These are phyloP conservation scores for Nezara viridula DNA, from an alignment of 2,888 invertebrate species.

Conservation along the genomic window DNA sequence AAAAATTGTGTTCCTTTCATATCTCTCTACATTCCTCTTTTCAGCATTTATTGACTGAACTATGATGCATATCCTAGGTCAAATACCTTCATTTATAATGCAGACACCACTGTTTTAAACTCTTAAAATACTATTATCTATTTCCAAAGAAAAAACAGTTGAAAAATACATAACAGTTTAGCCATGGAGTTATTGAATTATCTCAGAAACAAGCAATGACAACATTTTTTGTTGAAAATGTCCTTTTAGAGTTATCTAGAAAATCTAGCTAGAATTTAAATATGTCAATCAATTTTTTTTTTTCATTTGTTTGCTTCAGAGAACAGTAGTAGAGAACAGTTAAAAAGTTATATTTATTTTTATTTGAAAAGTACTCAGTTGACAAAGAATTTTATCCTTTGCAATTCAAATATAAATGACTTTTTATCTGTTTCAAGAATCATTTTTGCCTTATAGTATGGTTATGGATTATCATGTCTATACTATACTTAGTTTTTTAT, in stretches of 20 bases:
- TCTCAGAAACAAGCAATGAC: too few relatives aligned
- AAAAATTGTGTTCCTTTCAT: too few relatives aligned
- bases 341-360: background rate
- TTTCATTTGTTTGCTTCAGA: background rate
- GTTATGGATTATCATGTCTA: too few relatives aligned
- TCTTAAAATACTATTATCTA: background rate
- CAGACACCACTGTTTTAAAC: background rate
- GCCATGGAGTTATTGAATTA: too few relatives aligned
- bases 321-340: background rate
- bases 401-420: background rate
- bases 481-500: too few relatives aligned
- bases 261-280: background rate
- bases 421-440: background rate
- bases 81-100: background rate
- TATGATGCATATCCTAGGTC: background rate
- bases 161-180: too few relatives aligned
- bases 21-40: too few relatives aligned
- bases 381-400: background rate
- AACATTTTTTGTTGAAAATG: background rate
- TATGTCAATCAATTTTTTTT: too few relatives aligned
- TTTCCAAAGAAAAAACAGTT: background rate
- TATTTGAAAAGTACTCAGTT: background rate
- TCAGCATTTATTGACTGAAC: too few relatives aligned
- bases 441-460: background rate
- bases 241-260: background rate